Percentiles rank a stretch among this genome's conserved stretches.
These are phyloP conservation scores for Hassar affinis DNA, from an alignment of 2,113 vertebrate genomes.

Conservation along the genomic window DNA sequence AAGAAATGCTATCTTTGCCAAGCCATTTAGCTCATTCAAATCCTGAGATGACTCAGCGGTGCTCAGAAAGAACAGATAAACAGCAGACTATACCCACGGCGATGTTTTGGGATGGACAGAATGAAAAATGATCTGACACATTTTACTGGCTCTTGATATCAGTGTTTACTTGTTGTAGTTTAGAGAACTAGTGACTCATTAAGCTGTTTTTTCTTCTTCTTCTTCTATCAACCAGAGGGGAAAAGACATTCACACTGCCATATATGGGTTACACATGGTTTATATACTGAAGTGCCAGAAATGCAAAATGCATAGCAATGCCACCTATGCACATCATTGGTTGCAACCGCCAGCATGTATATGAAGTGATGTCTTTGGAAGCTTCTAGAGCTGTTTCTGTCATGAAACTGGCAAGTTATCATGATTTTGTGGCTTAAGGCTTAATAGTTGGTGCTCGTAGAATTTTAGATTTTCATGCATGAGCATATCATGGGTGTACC, in stretches of 20 bases:
- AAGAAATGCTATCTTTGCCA: neutral
- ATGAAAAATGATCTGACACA: neutral
- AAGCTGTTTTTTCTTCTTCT: neutral
- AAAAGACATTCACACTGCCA: neutral
- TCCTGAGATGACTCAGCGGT: neutral
- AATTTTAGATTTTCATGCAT: too few relatives aligned
- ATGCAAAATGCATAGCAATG: too few relatives aligned
- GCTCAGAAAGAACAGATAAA: neutral
- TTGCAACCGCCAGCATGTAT: too few relatives aligned
- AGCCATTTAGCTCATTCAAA: neutral
- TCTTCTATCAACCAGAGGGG: neutral
- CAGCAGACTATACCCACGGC: neutral
- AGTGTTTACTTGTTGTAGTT: neutral
- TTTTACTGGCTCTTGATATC: neutral
- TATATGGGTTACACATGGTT: too few relatives aligned
- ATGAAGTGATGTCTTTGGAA: too few relatives aligned
- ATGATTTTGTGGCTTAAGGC: too few relatives aligned
- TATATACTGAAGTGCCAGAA: too few relatives aligned
- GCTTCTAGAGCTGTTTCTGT: too few relatives aligned
- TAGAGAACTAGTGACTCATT: neutral
- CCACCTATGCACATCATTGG: too few relatives aligned
- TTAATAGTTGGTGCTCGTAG: too few relatives aligned
- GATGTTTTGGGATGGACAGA: neutral
- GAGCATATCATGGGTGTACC: too few relatives aligned
- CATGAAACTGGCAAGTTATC: too few relatives aligned